A percentile compares a stretch with the other conserved stretches of the same genome.
phyloP scores from a whole-genome alignment of 2,113 vertebrate species.

The Hydrolagus affinis region DNA sequence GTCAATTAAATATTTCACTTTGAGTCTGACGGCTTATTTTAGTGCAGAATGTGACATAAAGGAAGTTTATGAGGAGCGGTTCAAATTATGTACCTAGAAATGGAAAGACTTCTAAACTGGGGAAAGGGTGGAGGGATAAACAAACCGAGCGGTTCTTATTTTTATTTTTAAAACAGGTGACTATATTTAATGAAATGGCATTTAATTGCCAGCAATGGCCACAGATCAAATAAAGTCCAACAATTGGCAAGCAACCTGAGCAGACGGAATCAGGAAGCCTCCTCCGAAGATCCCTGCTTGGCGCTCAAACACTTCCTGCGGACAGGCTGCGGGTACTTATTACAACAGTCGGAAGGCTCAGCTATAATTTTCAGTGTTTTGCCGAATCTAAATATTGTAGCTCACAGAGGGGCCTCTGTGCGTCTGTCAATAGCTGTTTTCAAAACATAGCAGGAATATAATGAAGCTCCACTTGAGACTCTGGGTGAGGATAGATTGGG shows the following conservation, averaged over 20 bases:
- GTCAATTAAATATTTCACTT: slow-evolving; percentile 32
- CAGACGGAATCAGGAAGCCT: slow-evolving; percentile 6
- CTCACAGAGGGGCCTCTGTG: neutral
- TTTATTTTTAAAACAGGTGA: slow-evolving; percentile 6
- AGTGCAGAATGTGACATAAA: slow-evolving; percentile 9
- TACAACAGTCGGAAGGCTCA: neutral
- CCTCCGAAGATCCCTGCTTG: slow-evolving; percentile 1
- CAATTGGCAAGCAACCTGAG: slow-evolving; percentile 7
- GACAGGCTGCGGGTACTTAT: slow-evolving; percentile 4
- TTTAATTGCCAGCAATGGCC: slow-evolving; percentile 13
- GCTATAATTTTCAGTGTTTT: neutral
- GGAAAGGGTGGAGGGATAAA: neutral
- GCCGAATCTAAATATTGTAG: slow-evolving; percentile 17
- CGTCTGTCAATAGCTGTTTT: slow-evolving; percentile 24
- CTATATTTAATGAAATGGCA: slow-evolving; percentile 26
- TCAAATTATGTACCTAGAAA: slow-evolving; percentile 25
- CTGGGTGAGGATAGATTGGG: slow-evolving; percentile 22
- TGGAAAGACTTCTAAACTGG: slow-evolving; percentile 5
- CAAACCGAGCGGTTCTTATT: neutral
- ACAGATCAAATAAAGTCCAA: slow-evolving; percentile 14
- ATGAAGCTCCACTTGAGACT: neutral
- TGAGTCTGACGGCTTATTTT: slow-evolving; percentile 32
- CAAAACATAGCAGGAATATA: slow-evolving; percentile 18
- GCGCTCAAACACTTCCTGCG: slow-evolving; percentile 6
- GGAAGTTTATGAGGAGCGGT: slow-evolving; percentile 20